A percentile compares a stretch with the other conserved stretches of the same genome.
Conservation (phyloP, 2,113 vertebrate genomes). For the Chaenocephalus aceratus region DNA sequence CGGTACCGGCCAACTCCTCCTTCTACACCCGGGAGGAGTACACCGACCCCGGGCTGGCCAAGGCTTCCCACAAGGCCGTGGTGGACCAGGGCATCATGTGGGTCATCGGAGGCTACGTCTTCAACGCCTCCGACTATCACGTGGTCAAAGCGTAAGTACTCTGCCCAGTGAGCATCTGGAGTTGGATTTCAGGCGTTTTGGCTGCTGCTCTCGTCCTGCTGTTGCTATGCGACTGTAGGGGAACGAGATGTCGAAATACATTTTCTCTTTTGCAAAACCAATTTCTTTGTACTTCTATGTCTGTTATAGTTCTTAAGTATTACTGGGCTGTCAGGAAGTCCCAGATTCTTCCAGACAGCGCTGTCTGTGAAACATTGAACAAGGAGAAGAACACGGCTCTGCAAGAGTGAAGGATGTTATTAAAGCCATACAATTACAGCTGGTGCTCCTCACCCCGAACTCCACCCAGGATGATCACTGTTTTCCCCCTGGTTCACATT, state of each 20-base stretch:
- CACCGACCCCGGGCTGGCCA: conserved; percentile 84
- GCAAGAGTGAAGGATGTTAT: conserved; percentile 25
- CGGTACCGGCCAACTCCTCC: conserved; percentile 91
- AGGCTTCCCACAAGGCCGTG: conserved; percentile 94
- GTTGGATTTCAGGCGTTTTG: not conserved
- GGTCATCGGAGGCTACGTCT: conserved; percentile 96
- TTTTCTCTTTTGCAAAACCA: not conserved
- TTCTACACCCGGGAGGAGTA: conserved; percentile 92
- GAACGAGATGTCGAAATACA: not conserved
- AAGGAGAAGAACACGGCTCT: not conserved
- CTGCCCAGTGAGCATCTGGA: not conserved
- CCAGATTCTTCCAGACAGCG: not conserved
- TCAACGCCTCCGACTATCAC: conserved; percentile 93
- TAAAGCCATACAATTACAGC: conserved; percentile 59
- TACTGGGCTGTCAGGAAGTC: not conserved
- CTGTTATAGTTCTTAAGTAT: conserved; percentile 2
- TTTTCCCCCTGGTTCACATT: conserved; percentile 17
- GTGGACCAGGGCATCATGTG: conserved; percentile 93
- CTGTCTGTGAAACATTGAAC: conserved; percentile 10
- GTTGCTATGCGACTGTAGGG: conserved; percentile 47
- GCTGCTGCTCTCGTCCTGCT: not conserved
- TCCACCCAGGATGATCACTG: conserved; percentile 50
- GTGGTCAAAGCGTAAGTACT: conserved; percentile 96
- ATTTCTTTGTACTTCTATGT: conserved; percentile 1
- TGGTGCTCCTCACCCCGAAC: conserved; percentile 24